Evolutionary conservation across 2,113 vertebrate genomes (phyloP), one percentile per base, ranked within the genome.

Genomic region (Aegithalos caudatus): DNA sequence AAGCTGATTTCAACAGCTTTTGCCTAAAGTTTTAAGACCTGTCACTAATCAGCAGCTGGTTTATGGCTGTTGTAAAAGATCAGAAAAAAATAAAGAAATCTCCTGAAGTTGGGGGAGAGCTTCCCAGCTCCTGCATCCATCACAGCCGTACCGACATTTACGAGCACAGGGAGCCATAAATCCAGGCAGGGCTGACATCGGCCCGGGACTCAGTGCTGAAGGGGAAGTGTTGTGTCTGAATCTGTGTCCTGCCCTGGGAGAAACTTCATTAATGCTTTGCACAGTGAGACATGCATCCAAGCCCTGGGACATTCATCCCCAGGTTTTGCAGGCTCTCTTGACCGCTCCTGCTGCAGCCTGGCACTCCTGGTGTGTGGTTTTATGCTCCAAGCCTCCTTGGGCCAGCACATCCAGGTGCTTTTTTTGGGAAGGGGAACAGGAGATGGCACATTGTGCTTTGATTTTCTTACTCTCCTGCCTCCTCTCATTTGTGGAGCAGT

Each of bases 1-100:
- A 96, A 96, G 91, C 96, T 91, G 96, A 95, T 96, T 96, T 82
- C 88, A 87, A 95, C 89, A 96, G 96, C 96, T 96, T 96, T 94
- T 96, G 61, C 91, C 94, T 90, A 57, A 96, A 95, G 95, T 97
- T 97, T 97, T 96, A 95, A 94, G 92, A 95, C 83, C 86, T 11
- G 1, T 94, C 95, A 87, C 95, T 97, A 94, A 96, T 95, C 96
- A 96, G 94, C 91, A 96, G 94, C 86, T 96, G 94, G 21, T 97
- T 96, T 96, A 96, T 94, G 66, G 73, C 70, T 73, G 94, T 37
- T 94, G 91, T 94, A 95, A 96, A 97, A 94, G 89, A 96, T 48
- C 91, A 94, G 80, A 65, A 88, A 94, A 92, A 96, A 91, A 83
- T 38, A 90, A 93, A 88, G 45, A 89, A 86, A 72, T 83, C 35